These are phyloP conservation scores for Linurgus olivaceus DNA, from an alignment of 2,797 vertebrate species.

Conservation along the genomic window DNA sequence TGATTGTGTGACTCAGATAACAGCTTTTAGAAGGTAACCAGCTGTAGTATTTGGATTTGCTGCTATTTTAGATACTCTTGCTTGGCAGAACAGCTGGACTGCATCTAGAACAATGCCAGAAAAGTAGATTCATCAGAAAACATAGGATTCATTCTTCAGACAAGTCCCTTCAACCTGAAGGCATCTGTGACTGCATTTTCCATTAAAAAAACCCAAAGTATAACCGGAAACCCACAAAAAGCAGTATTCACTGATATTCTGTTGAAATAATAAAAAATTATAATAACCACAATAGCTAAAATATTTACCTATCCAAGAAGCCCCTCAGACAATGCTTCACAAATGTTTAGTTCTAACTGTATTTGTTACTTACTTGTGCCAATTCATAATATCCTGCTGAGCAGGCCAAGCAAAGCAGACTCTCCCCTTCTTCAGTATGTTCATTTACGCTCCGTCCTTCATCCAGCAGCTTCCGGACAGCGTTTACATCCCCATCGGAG, in stretches of 20 bases:
- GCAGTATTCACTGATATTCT: not conserved
- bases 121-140: not conserved
- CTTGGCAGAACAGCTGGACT: not conserved
- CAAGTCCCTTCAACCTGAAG: not conserved
- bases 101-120: not conserved
- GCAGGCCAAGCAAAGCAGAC: constrained; percentile 95
- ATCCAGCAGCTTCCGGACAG: constrained; percentile 95
- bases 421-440: constrained; percentile 98
- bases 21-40: not conserved
- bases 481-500: constrained; percentile 98
- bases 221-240: not conserved
- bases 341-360: not conserved
- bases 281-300: not conserved
- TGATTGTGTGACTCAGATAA: not conserved
- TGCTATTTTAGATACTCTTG: not conserved
- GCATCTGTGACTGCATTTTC: not conserved
- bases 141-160: not conserved
- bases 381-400: constrained; percentile 98
- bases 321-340: not conserved
- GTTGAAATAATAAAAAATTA: not conserved
- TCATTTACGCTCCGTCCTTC: constrained; percentile 98
- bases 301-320: not conserved
- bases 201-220: not conserved
- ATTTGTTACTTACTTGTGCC: constrained; percentile 87
- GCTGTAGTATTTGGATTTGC: not conserved